Percentiles rank a stretch among this genome's conserved stretches.
Conservation (phyloP, 2,113 vertebrate species). For the Gnathonemus longibarbis region DNA sequence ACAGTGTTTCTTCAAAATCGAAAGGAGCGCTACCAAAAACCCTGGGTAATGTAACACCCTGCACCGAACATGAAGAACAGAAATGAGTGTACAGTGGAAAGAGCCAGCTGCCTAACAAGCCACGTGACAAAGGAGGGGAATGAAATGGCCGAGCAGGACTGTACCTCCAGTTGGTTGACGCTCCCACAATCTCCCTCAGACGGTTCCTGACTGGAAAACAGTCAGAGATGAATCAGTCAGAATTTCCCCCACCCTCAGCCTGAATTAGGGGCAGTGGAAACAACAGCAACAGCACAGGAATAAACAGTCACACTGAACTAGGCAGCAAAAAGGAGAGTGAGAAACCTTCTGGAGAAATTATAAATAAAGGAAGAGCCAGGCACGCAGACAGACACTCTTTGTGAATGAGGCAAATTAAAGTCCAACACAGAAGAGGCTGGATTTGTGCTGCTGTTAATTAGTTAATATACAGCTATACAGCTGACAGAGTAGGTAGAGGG, state of each 20-base stretch:
- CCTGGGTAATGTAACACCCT: neutral
- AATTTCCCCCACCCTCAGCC: neutral
- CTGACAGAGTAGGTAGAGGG: neutral
- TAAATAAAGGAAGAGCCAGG: neutral
- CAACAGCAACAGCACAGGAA: neutral
- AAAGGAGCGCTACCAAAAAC: neutral
- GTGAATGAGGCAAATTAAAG: neutral
- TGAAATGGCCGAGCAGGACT: neutral
- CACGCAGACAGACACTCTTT: neutral
- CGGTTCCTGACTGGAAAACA: constrained; percentile 76
- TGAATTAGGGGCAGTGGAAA: neutral
- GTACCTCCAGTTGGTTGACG: constrained; percentile 91
- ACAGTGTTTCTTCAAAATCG: neutral
- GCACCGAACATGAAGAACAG: neutral
- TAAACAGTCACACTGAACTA: neutral
- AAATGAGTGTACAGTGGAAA: neutral
- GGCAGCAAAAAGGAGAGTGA: neutral
- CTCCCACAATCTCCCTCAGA: constrained; percentile 85
- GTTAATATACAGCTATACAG: neutral
- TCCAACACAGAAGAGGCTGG: neutral
- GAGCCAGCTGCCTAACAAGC: neutral
- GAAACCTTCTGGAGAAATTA: neutral
- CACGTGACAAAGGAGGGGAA: neutral
- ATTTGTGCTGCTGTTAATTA: neutral
- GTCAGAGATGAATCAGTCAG: constrained; percentile 29